phyloP scores from a whole-genome alignment of 2,888 invertebrate genomes.

The Proisotoma minuta region DNA sequence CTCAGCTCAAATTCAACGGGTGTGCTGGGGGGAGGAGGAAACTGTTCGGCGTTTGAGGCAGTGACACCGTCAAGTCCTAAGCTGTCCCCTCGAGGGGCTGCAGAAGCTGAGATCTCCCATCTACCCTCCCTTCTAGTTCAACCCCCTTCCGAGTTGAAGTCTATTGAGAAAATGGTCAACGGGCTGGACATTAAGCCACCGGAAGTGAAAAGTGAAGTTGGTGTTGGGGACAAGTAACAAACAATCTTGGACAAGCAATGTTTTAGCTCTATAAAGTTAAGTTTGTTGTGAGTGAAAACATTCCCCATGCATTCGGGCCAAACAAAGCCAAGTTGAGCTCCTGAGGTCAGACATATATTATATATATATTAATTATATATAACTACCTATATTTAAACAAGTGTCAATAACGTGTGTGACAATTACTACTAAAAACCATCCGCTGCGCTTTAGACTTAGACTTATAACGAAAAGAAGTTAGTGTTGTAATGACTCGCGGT shows the following conservation, averaged over 20 bases:
- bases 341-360: background rate
- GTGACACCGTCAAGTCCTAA: slow-evolving; percentile 67
- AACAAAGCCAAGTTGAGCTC: background rate
- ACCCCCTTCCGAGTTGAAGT: slow-evolving; percentile 72
- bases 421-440: background rate
- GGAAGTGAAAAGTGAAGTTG: slow-evolving; percentile 41
- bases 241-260: slow-evolving; percentile 46
- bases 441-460: slow-evolving; percentile 2
- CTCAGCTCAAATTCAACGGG: slow-evolving; percentile 48
- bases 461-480: background rate
- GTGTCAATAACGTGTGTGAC: slow-evolving; percentile 6
- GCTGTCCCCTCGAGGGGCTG: slow-evolving; percentile 52
- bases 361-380: background rate
- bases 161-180: slow-evolving; percentile 96
- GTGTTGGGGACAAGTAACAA: background rate
- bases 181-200: slow-evolving; percentile 75
- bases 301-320: slow-evolving; percentile 18
- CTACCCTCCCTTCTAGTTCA: slow-evolving; percentile 23
- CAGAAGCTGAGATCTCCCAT: slow-evolving; percentile 50
- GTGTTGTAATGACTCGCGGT: background rate
- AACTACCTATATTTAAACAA: too few species aligned
- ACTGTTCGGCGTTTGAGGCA: slow-evolving; percentile 79
- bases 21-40: slow-evolving; percentile 55
- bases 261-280: slow-evolving; percentile 7
- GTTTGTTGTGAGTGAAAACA: slow-evolving; percentile 1